These are phyloP conservation scores for Thysanoteuthis rhombus DNA, from an alignment of 2,888 invertebrate species.

Conservation along the genomic window DNA sequence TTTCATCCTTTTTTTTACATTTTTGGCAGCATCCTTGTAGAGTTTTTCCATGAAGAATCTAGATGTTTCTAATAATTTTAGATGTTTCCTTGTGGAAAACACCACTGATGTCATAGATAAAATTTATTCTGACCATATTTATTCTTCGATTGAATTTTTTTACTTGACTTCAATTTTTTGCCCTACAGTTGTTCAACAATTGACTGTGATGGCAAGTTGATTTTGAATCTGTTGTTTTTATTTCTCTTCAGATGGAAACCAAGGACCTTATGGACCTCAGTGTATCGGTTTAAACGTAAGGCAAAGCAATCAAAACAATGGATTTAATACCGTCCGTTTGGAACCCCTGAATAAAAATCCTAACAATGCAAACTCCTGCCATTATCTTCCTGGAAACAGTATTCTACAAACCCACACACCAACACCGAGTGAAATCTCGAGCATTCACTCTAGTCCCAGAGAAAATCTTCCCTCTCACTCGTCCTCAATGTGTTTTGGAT, in stretches of 20 bases:
- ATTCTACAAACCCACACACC: slow-evolving; percentile 56
- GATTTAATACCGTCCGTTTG: slow-evolving; percentile 26
- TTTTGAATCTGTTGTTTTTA: slow-evolving; percentile 16
- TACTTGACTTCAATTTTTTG: too few species aligned
- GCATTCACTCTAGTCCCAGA: slow-evolving; percentile 49
- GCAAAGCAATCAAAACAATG: slow-evolving; percentile 30
- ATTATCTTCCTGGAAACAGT: slow-evolving; percentile 49
- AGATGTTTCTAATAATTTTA: too few species aligned
- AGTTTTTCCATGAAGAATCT: too few species aligned
- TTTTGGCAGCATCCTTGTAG: too few species aligned
- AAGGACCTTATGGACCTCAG: slow-evolving; percentile 43
- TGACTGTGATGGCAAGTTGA: too few species aligned
- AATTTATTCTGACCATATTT: too few species aligned
- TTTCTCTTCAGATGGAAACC: slow-evolving; percentile 37
- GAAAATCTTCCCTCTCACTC: slow-evolving; percentile 46
- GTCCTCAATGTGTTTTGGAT: slow-evolving; percentile 40
- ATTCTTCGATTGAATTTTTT: too few species aligned
- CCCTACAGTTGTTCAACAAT: too few species aligned
- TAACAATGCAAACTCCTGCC: slow-evolving; percentile 34
- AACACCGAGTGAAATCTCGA: slow-evolving; percentile 61
- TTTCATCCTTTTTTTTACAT: not conserved
- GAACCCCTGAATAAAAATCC: slow-evolving; percentile 16
- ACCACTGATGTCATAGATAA: too few species aligned
- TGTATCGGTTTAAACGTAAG: slow-evolving; percentile 41
- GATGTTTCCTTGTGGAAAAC: too few species aligned